A percentile compares a stretch with the other conserved stretches of the same genome.
These are phyloP conservation scores for Pocota personata DNA, from an alignment of 2,888 invertebrate species.

Conservation along the genomic window DNA sequence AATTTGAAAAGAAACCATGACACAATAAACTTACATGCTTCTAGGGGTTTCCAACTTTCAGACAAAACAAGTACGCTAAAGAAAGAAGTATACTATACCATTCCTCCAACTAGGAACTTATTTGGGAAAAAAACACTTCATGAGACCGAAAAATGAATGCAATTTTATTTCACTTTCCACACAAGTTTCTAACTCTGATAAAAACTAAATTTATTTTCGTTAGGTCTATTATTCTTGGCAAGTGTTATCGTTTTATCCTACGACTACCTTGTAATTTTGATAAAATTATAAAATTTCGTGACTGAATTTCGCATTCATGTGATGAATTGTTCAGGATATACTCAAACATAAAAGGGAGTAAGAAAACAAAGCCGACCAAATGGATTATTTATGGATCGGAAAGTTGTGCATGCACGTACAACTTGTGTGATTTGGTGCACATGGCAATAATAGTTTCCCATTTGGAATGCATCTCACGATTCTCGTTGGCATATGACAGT, in stretches of 20 bases:
- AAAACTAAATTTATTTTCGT: background rate
- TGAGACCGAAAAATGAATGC: background rate
- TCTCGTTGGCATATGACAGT: background rate
- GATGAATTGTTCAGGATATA: background rate
- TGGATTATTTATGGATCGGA: slow-evolving; percentile 5
- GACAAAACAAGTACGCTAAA: background rate
- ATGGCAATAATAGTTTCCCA: background rate
- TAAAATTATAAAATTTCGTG: slow-evolving; percentile 23
- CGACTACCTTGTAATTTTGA: background rate
- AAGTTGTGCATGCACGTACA: background rate
- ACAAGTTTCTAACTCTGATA: background rate
- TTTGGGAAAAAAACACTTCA: background rate
- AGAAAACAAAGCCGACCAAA: background rate
- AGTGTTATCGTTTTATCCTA: background rate
- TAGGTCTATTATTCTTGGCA: background rate
- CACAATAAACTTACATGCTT: slow-evolving; percentile 13
- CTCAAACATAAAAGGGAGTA: background rate
- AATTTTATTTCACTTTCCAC: slow-evolving; percentile 1
- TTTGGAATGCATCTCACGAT: background rate
- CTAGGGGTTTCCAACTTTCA: background rate
- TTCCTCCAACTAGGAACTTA: background rate
- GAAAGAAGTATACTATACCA: background rate
- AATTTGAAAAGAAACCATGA: background rate
- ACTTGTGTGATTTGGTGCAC: background rate
- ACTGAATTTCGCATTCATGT: background rate